Base-by-base conservation (phyloP, 1,140 invertebrate species). In the Leptonema lineaticorne region DNA sequence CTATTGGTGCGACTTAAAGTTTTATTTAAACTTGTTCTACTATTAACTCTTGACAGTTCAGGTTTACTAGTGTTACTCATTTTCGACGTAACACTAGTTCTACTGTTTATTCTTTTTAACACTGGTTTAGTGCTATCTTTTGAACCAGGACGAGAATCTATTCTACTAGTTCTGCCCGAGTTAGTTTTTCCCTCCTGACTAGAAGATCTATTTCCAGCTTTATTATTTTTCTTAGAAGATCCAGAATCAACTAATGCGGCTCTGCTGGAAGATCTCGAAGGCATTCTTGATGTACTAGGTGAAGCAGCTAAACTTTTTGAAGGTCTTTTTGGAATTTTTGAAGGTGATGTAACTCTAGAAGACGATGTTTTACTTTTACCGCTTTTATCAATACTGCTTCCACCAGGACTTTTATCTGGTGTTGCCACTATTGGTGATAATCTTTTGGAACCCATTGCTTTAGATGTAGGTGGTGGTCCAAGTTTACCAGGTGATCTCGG, bases 391-490 rank as follows among this genome's bases (percentile, higher is more conserved):
- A 24, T 18, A 48, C 6, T 46, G 16, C 30, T 70, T 63, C 76
- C 76, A 4, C 73, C 70, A 9, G 80, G 79, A 73, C 78, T 81
- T 75, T 82, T 83, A 63, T 77, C 82, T 37, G 81, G 81, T 14
- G 81, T 83, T 5, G 80, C 78, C 46, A 80, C 80, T 28, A 83
- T 83, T 6, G 81, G 81, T 11, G 81, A 83, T n/a, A 83, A 74
- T 59, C 81, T 73, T 75, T 83, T 83, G 7, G 79, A 66, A 67
- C 80, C 82, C 11, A 82, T 78, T 22, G 74, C 69, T 74, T 76
- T 79, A 60, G 81, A 80, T 5, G 79, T 76, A 16, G 81, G 81
- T 9, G 81, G 81, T 22, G 81, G 81, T 1, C 81, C 81, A 41
- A 70, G 74, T 73, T 75, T 79, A 2, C 78, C 78, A 0, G 81